phyloP scores from a whole-genome alignment of 2,113 vertebrate species.

The Trichechus manatus region DNA sequence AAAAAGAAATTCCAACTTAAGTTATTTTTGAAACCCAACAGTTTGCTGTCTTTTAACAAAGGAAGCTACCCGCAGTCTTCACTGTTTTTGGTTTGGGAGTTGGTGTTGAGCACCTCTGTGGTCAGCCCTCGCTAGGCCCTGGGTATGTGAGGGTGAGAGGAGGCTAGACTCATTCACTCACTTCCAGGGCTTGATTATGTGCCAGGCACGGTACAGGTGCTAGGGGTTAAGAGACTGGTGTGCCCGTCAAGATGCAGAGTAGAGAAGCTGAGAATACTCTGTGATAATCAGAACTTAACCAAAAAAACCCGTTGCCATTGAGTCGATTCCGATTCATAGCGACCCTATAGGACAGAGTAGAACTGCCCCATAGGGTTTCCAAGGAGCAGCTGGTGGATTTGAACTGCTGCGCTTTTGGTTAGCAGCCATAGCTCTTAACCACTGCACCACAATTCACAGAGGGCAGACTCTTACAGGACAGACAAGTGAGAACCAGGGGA shows the following conservation, averaged over 20 bases:
- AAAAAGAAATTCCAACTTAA: conserved; percentile 78
- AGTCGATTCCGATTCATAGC: too few relatives aligned
- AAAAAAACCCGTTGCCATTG: too few relatives aligned
- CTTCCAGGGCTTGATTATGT: neutral
- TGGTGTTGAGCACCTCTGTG: neutral
- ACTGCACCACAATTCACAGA: neutral
- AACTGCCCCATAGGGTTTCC: too few relatives aligned
- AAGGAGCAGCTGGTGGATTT: too few relatives aligned
- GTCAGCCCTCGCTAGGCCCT: neutral
- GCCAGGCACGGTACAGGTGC: neutral
- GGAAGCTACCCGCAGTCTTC: conserved; percentile 61
- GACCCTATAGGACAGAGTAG: too few relatives aligned
- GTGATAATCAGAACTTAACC: neutral
- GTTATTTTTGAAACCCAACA: conserved; percentile 83
- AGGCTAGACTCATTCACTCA: neutral
- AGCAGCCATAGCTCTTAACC: too few relatives aligned
- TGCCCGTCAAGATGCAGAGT: neutral
- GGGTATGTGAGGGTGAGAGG: neutral
- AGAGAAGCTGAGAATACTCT: neutral
- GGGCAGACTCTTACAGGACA: neutral
- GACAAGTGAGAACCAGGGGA: neutral
- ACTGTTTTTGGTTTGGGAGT: conserved; percentile 23
- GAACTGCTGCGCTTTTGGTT: too few relatives aligned
- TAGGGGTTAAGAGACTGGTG: neutral
- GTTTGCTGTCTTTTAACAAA: conserved; percentile 82